Base-by-base conservation (phyloP, 2,113 vertebrate genomes). In the Pitta sordida region DNA sequence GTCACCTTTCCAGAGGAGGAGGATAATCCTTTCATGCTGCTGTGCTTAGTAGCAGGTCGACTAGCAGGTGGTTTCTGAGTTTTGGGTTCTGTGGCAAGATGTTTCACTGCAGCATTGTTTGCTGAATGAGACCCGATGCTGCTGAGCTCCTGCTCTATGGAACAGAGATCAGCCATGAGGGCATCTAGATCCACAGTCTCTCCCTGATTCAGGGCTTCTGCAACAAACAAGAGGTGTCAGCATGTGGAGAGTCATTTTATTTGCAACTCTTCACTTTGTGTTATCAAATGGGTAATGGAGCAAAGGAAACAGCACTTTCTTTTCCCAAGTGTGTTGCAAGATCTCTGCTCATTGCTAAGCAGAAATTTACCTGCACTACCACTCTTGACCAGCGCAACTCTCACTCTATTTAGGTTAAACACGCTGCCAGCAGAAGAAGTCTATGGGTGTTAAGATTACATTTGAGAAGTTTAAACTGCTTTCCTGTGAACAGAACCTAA, bases 141-240 rank as follows among this genome's bases (percentile, higher is more conserved):
- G 81, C 96, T 99, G 77, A 99, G 98, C 92, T 99, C 99, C 97
- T 99, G 99, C 91, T 99, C 99, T 63, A 99, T 99, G 82, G 99
- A 98, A 97, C 99, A 99, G 74, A 99, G 98, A 96, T 99, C 99
- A 3, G 99, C 99, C 99, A 99, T 99, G 52, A 99, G 98, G 37
- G 99, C 99, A 55, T 99, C 99, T 96, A 99, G 97, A 97, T 99
- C 99, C 94, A 99, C 99, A 4, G 98, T 95, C 82, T 99, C 99
- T 4, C 99, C 99, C 94, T 99, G 99, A 97, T 98, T 99, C 97
- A 99, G 92, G 36, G 99, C 99, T 98, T 99, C 99, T 99, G 98
- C 79, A 97, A 97, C 80, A 60, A 95, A 97, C 15, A 96, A 95
- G 27, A 96, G 22, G 32, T 51, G 90, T 81, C 34, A 92, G 52